A percentile compares a stretch with the other conserved stretches of the same genome.
Evolutionary conservation across 2,888 invertebrate genomes (phyloP).

Genomic region (Hyalella azteca): DNA sequence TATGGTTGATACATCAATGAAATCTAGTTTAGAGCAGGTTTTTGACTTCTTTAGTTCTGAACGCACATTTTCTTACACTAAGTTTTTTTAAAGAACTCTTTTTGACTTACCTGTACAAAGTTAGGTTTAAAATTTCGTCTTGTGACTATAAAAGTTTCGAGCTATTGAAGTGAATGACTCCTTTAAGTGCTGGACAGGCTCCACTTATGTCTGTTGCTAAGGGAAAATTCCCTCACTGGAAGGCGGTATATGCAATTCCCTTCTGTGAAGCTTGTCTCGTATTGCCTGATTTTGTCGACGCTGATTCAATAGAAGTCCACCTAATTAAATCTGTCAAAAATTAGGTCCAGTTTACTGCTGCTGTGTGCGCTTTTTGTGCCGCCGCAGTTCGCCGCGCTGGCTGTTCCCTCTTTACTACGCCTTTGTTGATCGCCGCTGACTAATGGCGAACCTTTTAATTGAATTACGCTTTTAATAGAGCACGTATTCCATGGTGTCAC

Average conservation of each 20-base stretch:
- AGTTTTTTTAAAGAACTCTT: no score
- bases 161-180: no score
- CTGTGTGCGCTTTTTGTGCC: not conserved
- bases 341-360: conserved; percentile 28
- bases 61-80: no score
- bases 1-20: no score
- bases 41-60: no score
- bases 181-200: no score
- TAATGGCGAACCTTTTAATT: not conserved
- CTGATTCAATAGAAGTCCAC: conserved; percentile 20
- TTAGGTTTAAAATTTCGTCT: no score
- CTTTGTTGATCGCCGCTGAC: conserved; percentile 15
- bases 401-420: no score
- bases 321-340: conserved; percentile 36
- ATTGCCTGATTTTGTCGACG: conserved; percentile 22
- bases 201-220: not conserved
- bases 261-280: conserved; percentile 21
- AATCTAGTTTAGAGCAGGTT: no score
- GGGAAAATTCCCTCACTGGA: not conserved
- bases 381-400: not conserved
- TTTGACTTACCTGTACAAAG: no score
- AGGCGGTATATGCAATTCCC: not conserved
- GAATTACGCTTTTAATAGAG: not conserved
- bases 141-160: no score
- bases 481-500: no score